phyloP scores from a whole-genome alignment of 2,888 invertebrate species.

The Ochropleura plecta region DNA sequence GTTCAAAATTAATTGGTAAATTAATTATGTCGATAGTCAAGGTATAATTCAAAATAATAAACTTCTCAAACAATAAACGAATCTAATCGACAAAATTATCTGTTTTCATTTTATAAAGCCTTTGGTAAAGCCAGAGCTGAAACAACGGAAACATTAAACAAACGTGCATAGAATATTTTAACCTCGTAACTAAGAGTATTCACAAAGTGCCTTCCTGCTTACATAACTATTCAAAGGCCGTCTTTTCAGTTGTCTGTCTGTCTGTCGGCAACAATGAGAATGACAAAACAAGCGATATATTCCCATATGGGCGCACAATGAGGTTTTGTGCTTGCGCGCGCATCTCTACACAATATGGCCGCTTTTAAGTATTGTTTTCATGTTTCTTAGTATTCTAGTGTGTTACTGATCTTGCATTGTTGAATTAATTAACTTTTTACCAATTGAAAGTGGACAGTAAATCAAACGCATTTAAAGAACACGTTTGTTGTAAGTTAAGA shows the following conservation, averaged over 20 bases:
- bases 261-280: constrained; percentile 86
- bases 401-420: constrained; percentile 49
- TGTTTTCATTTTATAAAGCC: background rate
- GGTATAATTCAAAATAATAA: background rate
- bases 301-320: constrained; percentile 88
- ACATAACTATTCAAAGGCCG: constrained; percentile 86
- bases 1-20: background rate
- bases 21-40: background rate
- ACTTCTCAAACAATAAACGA: background rate
- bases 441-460: constrained; percentile 32
- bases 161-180: constrained; percentile 63
- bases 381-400: constrained; percentile 68
- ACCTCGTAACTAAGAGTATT: constrained; percentile 70
- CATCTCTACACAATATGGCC: constrained; percentile 76
- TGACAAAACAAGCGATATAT: constrained; percentile 89
- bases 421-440: constrained; percentile 58
- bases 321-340: constrained; percentile 79
- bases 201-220: constrained; percentile 74
- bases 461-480: background rate
- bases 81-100: background rate
- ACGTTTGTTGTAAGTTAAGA: constrained; percentile 5
- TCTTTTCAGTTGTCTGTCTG: constrained; percentile 89
- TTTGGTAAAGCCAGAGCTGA: constrained; percentile 6
- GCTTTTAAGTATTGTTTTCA: constrained; percentile 79
- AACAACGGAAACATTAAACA: constrained; percentile 58